phyloP scores from a whole-genome alignment of 2,888 invertebrate species.

The Sturmia bella region DNA sequence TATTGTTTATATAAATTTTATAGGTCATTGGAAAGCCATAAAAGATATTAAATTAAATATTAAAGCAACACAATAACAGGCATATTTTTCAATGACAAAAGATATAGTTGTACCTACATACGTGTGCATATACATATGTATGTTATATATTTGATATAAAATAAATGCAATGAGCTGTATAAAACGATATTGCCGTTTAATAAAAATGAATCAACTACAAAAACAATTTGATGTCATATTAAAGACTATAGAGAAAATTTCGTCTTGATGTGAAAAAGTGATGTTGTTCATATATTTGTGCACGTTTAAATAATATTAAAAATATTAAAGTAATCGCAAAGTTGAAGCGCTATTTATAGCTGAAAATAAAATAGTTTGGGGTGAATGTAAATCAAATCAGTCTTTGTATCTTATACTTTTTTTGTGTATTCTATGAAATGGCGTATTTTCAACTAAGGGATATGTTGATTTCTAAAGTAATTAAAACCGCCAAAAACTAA shows the following conservation, averaged over 20 bases:
- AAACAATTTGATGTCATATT: neutral
- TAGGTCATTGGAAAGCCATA: constrained; percentile 69
- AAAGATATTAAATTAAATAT: constrained; percentile 66
- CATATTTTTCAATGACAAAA: neutral
- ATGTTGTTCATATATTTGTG: neutral
- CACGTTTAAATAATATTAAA: neutral
- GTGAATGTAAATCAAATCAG: no score
- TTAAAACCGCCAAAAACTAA: no score
- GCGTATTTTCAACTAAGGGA: no score
- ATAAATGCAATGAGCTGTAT: constrained; percentile 41
- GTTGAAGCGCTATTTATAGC: no score
- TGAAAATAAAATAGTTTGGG: no score
- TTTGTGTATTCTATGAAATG: no score
- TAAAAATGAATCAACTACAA: constrained; percentile 22
- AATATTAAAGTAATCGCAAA: no score
- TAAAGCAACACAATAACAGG: constrained; percentile 45
- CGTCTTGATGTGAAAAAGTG: neutral
- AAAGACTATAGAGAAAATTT: neutral
- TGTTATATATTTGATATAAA: constrained; percentile 31
- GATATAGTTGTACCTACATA: neutral
- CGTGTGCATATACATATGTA: neutral
- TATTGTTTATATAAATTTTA: constrained; percentile 55
- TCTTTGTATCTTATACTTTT: no score
- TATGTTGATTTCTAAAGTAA: no score
- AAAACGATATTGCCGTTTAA: constrained; percentile 31